phyloP scores from a whole-genome alignment of 2,888 invertebrate genomes.

The Ormyrus nitidulus region DNA sequence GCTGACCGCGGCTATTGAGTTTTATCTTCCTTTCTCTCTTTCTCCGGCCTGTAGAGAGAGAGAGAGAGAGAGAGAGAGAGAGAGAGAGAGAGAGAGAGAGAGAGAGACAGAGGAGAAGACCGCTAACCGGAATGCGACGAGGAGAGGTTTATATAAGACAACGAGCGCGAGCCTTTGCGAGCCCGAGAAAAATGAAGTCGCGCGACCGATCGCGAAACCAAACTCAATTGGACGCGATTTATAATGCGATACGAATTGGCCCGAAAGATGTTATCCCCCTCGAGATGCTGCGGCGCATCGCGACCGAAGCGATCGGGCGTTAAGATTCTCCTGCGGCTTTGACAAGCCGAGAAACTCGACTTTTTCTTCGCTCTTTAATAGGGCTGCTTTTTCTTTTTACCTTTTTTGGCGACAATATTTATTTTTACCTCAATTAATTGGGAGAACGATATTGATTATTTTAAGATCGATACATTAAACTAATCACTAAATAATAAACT shows the following conservation, averaged over 20 bases:
- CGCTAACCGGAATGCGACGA: conserved; percentile 49
- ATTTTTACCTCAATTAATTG: too few relatives aligned
- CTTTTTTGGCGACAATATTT: too few relatives aligned
- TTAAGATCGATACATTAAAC: too few relatives aligned
- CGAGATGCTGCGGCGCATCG: not conserved
- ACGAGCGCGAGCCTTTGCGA: not conserved
- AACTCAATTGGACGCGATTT: conserved; percentile 47
- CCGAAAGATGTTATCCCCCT: too few relatives aligned
- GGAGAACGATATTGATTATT: too few relatives aligned
- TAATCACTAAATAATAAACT: too few relatives aligned
- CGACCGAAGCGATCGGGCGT: not conserved
- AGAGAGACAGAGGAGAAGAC: not conserved
- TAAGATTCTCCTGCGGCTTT: too few relatives aligned
- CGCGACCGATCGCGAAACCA: not conserved
- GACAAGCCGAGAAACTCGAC: too few relatives aligned
- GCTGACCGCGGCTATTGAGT: not conserved
- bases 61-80: not conserved
- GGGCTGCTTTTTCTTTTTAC: too few relatives aligned
- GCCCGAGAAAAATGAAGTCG: not conserved
- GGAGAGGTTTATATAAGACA: conserved; percentile 18
- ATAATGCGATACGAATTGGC: conserved; percentile 18
- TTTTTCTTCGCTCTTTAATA: not conserved
- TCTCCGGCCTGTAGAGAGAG: not conserved
- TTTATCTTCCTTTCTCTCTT: conserved; percentile 4
- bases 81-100: not conserved